These are phyloP conservation scores for Euphonia xanthogaster DNA, from an alignment of 2,797 vertebrate genomes.

Conservation along the genomic window DNA sequence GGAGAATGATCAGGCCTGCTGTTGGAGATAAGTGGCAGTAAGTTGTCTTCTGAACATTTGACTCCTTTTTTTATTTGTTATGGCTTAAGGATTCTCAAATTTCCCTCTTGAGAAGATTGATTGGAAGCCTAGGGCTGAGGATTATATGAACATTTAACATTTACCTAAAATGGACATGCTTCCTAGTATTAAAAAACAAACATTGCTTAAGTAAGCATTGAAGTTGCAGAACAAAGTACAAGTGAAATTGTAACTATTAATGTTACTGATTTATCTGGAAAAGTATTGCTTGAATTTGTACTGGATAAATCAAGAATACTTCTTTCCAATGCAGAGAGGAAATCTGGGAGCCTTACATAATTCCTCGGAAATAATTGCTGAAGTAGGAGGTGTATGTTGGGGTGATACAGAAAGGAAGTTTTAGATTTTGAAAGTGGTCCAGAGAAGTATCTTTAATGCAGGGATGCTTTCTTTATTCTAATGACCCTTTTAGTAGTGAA, in stretches of 20 bases:
- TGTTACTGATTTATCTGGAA: neutral
- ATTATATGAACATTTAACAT: neutral
- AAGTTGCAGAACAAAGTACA: neutral
- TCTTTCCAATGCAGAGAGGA: neutral
- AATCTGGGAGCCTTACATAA: conserved; percentile 1
- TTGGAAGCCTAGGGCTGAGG: neutral
- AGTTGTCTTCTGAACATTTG: neutral
- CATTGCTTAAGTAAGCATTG: neutral
- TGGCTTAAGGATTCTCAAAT: neutral
- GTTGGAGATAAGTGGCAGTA: neutral
- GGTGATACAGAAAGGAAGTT: neutral
- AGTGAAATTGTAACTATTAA: neutral
- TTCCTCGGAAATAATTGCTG: conserved; percentile 24
- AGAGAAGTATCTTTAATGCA: neutral
- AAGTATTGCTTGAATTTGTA: neutral
- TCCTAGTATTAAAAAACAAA: neutral
- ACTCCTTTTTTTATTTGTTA: neutral
- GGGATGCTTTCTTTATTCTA: neutral
- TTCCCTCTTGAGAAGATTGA: neutral
- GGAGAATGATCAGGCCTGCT: neutral
- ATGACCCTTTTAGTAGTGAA: neutral
- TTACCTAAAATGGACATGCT: neutral
- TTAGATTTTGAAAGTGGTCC: conserved; percentile 3
- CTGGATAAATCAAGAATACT: neutral
- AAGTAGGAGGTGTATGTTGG: neutral